Base-by-base conservation (phyloP, 2,888 invertebrate species). In the Drosophila mimetica region DNA sequence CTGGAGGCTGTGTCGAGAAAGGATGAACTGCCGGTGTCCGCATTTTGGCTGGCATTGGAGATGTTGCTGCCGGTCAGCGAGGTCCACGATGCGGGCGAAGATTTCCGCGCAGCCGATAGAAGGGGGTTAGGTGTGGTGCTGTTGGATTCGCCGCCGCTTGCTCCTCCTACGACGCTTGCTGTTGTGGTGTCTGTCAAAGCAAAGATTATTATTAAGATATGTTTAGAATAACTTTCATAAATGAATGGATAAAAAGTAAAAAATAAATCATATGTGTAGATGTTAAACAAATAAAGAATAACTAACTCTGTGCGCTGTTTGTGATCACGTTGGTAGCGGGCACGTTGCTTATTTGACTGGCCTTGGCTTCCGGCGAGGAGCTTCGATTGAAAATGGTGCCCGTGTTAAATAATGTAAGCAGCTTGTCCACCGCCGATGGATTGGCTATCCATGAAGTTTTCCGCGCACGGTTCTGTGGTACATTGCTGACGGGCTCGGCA, bases 401-500 rank as follows among this genome's bases (percentile, higher is more conserved):
- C 0, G 95, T 94, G 86, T 94, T 93, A 86, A 95, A 95, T 2
- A 95, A 80, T 25, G 94, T 94, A 0, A 95, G 85, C 2, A 95
- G 89, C 83, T 94, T 95, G 71, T 95, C 95, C 52, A 95, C 91
- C 83, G 94, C 93, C 7, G 94, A 93, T 0, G 94, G 93, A 81
- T 93, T 93, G 4, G 93, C 93, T 13, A 94, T 93, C 93, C 94
- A 94, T 0, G 94, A 94, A 41, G 94, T 93, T 90, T 94, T 94
- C 14, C 94, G 91, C 83, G 93, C 92, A 14, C 93, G 86, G 22
- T 71, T 16, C 11, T 55, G 50, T 13, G 54, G 25, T 0, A 20
- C 22, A 36, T 39, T 70, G 42, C 34, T 53, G 30, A 37, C 25
- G 9, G 69, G 60, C 34, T 61, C 60, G 1, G 63, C 30, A 6